These are phyloP conservation scores for Aproaerema taeniolella DNA, from an alignment of 2,888 invertebrate species.

Conservation along the genomic window DNA sequence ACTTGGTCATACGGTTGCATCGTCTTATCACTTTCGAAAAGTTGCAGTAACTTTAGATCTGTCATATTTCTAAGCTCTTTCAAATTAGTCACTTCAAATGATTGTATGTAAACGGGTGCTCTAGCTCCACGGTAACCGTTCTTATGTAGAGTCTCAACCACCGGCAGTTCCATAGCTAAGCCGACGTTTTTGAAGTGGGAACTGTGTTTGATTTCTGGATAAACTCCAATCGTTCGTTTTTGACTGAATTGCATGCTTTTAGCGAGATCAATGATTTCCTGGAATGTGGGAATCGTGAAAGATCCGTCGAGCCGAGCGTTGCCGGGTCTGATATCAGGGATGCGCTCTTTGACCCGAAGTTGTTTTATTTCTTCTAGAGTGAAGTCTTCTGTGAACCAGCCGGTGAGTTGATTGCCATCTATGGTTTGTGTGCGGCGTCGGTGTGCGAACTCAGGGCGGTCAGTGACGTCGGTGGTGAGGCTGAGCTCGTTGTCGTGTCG, in stretches of 20 bases:
- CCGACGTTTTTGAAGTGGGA: conserved; percentile 54
- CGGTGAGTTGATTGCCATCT: conserved; percentile 42
- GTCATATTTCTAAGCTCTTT: conserved; percentile 53
- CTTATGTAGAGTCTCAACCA: conserved; percentile 50
- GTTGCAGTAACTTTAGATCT: conserved; percentile 50
- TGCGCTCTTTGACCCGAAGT: conserved; percentile 54
- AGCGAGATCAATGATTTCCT: conserved; percentile 61
- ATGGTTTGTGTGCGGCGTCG: conserved; percentile 49
- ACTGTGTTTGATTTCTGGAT: conserved; percentile 61
- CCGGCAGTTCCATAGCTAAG: conserved; percentile 50
- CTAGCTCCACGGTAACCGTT: conserved; percentile 49
- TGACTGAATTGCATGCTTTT: conserved; percentile 53
- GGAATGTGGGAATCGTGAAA: conserved; percentile 54
- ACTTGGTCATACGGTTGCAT: conserved; percentile 51
- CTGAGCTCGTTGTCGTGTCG: conserved; percentile 63
- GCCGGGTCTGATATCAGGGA: conserved; percentile 52
- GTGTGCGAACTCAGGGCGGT: conserved; percentile 49
- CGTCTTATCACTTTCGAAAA: conserved; percentile 33
- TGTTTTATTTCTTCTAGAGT: conserved; percentile 61
- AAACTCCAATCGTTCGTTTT: conserved; percentile 51
- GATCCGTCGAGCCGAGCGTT: conserved; percentile 53
- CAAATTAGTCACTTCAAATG: conserved; percentile 62
- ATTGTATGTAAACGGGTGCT: conserved; percentile 60
- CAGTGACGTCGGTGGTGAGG: conserved; percentile 50
- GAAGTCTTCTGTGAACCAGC: conserved; percentile 69